phyloP scores from a whole-genome alignment of 1,140 invertebrate genomes.

The Eumeta japonica region DNA sequence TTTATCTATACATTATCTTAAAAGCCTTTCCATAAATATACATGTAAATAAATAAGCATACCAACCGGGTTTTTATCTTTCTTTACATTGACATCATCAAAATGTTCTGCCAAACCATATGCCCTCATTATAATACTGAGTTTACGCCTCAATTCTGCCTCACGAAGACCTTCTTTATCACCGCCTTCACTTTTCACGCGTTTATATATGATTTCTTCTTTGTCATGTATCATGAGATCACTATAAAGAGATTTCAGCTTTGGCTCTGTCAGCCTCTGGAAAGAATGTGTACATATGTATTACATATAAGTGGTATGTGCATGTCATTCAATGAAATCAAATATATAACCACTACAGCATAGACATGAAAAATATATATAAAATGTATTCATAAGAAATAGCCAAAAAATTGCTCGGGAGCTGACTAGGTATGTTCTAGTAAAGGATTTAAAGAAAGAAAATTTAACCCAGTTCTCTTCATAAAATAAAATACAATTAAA shows the following conservation, averaged over 20 bases:
- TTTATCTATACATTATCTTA: no score
- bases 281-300: background rate
- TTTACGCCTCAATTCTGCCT: slow-evolving; percentile 77
- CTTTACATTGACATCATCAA: slow-evolving; percentile 69
- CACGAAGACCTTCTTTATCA: slow-evolving; percentile 84
- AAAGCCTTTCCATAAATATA: no score
- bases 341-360: no score
- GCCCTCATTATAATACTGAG: slow-evolving; percentile 78
- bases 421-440: no score
- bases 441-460: no score
- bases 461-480: no score
- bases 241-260: slow-evolving; percentile 85
- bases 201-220: slow-evolving; percentile 84
- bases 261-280: slow-evolving; percentile 75
- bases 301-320: background rate
- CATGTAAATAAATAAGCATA: no score
- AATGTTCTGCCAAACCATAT: slow-evolving; percentile 80
- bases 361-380: background rate
- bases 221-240: slow-evolving; percentile 89
- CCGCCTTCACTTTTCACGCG: slow-evolving; percentile 76
- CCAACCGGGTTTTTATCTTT: no score
- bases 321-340: no score
- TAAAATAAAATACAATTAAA: no score
- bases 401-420: no score
- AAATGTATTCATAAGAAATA: slow-evolving; percentile 1